A percentile compares a stretch with the other conserved stretches of the same genome.
These are phyloP conservation scores for Drosophila navojoa DNA, from an alignment of 1,140 invertebrate genomes.

Conservation along the genomic window DNA sequence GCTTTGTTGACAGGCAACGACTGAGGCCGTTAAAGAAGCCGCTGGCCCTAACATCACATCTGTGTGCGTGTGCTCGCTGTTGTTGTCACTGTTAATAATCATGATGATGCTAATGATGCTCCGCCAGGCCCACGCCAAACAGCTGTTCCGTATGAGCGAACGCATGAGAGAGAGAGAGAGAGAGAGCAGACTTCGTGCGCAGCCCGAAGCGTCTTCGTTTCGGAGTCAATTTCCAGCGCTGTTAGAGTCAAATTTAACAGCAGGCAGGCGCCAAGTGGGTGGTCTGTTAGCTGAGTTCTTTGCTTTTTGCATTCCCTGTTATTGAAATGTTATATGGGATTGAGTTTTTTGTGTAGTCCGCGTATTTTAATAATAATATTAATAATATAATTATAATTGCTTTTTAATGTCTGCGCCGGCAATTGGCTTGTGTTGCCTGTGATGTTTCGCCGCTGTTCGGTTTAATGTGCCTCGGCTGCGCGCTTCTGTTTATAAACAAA, in stretches of 20 bases:
- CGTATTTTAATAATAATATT: slow-evolving; percentile 49
- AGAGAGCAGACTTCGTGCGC: slow-evolving; percentile 9
- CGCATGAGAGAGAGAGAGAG: neutral
- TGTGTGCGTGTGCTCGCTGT: slow-evolving; percentile 19
- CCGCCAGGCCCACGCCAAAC: slow-evolving; percentile 57
- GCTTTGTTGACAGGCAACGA: slow-evolving; percentile 78
- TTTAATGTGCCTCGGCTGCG: slow-evolving; percentile 64
- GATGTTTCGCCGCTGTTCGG: slow-evolving; percentile 42
- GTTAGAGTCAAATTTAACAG: slow-evolving; percentile 47
- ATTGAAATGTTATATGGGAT: slow-evolving; percentile 14
- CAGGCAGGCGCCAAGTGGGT: slow-evolving; percentile 30
- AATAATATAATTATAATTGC: slow-evolving; percentile 68
- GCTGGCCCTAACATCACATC: slow-evolving; percentile 65
- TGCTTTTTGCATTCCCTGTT: slow-evolving; percentile 41
- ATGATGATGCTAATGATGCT: slow-evolving; percentile 49
- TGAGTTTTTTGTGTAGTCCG: slow-evolving; percentile 1
- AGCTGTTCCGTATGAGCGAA: slow-evolving; percentile 40
- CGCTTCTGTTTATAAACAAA: slow-evolving; percentile 76
- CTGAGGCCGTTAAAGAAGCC: slow-evolving; percentile 74
- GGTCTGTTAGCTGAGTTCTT: slow-evolving; percentile 27
- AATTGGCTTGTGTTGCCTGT: slow-evolving; percentile 34
- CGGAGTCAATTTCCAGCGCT: slow-evolving; percentile 59
- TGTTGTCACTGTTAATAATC: slow-evolving; percentile 27
- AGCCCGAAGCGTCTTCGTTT: slow-evolving; percentile 34
- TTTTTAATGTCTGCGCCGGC: slow-evolving; percentile 56